phyloP scores from a whole-genome alignment of 2,113 vertebrate genomes.

The Physeter macrocephalus region DNA sequence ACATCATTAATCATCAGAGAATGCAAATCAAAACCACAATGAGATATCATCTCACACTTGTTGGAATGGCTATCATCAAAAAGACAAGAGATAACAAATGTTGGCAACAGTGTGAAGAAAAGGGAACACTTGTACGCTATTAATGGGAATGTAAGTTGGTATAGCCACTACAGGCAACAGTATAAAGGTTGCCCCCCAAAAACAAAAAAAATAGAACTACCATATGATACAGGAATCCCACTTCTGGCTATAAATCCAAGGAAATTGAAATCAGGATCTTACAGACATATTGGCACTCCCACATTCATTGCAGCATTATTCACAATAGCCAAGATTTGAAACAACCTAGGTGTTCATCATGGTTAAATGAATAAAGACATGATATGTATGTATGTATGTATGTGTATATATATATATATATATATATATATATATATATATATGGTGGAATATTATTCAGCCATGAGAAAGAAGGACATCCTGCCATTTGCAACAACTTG shows the following conservation, averaged over 20 bases:
- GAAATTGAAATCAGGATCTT: background rate
- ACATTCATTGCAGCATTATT: background rate
- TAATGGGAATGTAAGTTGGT: background rate
- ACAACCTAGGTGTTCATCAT: background rate
- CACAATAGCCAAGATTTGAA: background rate
- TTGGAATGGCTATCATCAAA: background rate
- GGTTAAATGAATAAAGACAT: background rate
- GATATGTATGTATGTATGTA: background rate
- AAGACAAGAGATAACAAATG: background rate
- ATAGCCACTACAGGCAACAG: background rate
- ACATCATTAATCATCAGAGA: background rate
- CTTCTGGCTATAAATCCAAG: background rate
- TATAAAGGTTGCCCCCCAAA: background rate
- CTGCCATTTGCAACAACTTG: background rate
- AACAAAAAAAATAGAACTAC: background rate
- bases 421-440: too few relatives aligned
- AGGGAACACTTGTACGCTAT: background rate
- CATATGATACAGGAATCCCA: background rate
- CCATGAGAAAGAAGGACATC: background rate
- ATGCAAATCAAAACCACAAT: background rate
- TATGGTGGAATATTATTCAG: background rate
- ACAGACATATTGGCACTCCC: background rate
- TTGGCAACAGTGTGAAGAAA: background rate
- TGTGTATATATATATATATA: background rate
- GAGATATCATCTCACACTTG: background rate